These are phyloP conservation scores for Halcyon senegalensis DNA, from an alignment of 2,113 vertebrate species.

Conservation along the genomic window DNA sequence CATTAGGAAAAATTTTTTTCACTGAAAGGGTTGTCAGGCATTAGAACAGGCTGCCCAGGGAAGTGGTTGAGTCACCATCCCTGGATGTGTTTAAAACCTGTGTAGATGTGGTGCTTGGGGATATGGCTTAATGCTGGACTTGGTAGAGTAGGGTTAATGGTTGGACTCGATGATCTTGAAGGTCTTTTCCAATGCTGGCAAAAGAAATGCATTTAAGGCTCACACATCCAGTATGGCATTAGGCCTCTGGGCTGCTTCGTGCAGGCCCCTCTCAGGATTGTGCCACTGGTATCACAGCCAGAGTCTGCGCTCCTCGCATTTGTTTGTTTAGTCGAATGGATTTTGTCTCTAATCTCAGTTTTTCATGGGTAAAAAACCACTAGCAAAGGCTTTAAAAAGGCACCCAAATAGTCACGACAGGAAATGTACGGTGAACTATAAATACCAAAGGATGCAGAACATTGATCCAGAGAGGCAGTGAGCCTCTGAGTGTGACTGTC, in stretches of 20 bases:
- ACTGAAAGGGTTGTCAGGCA: no score
- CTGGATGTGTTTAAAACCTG: no score
- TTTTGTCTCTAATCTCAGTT: neutral
- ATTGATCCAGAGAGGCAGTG: neutral
- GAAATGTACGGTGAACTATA: neutral
- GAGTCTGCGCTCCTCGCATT: neutral
- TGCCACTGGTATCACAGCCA: accelerated
- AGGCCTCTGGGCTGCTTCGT: neutral
- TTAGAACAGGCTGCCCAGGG: no score
- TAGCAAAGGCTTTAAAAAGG: neutral
- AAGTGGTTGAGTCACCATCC: no score
- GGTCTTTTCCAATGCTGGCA: neutral
- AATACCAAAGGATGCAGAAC: neutral
- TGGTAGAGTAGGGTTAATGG: no score
- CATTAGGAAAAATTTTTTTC: no score
- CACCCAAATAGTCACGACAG: neutral
- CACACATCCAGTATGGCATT: neutral
- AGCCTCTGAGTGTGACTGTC: neutral
- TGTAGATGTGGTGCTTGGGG: no score
- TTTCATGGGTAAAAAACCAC: neutral
- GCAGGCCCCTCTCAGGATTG: accelerated
- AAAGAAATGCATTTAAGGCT: neutral
- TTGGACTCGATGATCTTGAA: no score
- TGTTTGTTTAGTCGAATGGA: neutral
- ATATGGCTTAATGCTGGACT: no score